Percentiles rank a stretch among this genome's conserved stretches.
These are phyloP conservation scores for Apamea crenata DNA, from an alignment of 2,888 invertebrate species.

Conservation along the genomic window DNA sequence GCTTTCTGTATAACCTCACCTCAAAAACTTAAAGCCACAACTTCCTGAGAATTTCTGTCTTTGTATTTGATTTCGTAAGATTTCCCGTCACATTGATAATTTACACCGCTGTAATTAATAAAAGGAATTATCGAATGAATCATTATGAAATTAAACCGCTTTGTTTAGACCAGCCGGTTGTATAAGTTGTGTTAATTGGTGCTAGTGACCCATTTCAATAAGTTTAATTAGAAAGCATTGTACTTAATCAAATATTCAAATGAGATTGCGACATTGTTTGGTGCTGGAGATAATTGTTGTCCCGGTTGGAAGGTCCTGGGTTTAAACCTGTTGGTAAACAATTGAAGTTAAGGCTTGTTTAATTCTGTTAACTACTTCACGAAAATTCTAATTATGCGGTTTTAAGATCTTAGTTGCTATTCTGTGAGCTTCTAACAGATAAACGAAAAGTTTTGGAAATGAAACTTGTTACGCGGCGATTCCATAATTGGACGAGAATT, in stretches of 20 bases:
- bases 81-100: slow-evolving; percentile 56
- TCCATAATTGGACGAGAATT: background rate
- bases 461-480: background rate
- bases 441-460: background rate
- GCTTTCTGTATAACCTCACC: slow-evolving; percentile 29
- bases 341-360: slow-evolving; percentile 7
- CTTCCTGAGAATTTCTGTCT: slow-evolving; percentile 54
- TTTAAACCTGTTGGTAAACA: slow-evolving; percentile 30
- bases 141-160: slow-evolving; percentile 59
- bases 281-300: slow-evolving; percentile 45
- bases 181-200: slow-evolving; percentile 43
- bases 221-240: slow-evolving; percentile 78
- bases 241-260: slow-evolving; percentile 83
- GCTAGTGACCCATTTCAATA: slow-evolving; percentile 65
- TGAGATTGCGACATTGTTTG: slow-evolving; percentile 69
- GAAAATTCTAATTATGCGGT: background rate
- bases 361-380: background rate
- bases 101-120: slow-evolving; percentile 63
- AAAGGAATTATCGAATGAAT: slow-evolving; percentile 65
- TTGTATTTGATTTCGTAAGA: slow-evolving; percentile 54
- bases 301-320: slow-evolving; percentile 52
- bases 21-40: slow-evolving; percentile 32
- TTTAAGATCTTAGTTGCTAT: background rate
- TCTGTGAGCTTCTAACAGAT: background rate
- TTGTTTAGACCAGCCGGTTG: slow-evolving; percentile 57